Evolutionary conservation across 2,797 vertebrate species (phyloP).

Genomic region (Pteronotus mesoamericanus): DNA sequence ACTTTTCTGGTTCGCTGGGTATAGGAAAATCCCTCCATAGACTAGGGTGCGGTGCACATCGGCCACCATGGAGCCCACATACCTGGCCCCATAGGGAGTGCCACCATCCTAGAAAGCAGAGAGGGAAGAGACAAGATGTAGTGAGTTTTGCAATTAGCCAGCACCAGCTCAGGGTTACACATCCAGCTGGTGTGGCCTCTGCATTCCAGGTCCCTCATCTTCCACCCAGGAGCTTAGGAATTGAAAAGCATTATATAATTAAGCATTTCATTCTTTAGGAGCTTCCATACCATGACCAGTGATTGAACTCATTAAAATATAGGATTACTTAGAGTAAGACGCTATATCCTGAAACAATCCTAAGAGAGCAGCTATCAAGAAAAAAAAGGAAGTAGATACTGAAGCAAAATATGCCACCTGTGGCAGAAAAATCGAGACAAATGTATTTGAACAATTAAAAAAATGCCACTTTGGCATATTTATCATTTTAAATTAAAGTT

Average conservation of each 20-base stretch:
- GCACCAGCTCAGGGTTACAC: background rate
- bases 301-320: background rate
- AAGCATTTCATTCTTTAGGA: background rate
- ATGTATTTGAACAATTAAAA: too few relatives aligned
- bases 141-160: background rate
- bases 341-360: background rate
- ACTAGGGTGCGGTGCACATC: conserved; percentile 95
- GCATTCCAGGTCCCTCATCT: background rate
- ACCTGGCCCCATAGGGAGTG: conserved; percentile 92
- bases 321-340: background rate
- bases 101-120: conserved; percentile 88
- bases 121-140: background rate
- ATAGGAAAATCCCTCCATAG: conserved; percentile 98
- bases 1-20: conserved; percentile 97
- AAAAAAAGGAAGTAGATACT: background rate
- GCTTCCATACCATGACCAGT: background rate
- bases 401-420: background rate
- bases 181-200: background rate
- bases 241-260: background rate
- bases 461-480: background rate
- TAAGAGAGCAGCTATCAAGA: background rate
- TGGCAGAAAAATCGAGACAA: too few relatives aligned
- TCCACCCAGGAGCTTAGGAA: background rate
- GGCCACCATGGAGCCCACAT: conserved; percentile 98
- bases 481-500: background rate